Evolutionary conservation across 2,113 vertebrate genomes (phyloP).

Genomic region (Onychorhynchus coronatus): DNA sequence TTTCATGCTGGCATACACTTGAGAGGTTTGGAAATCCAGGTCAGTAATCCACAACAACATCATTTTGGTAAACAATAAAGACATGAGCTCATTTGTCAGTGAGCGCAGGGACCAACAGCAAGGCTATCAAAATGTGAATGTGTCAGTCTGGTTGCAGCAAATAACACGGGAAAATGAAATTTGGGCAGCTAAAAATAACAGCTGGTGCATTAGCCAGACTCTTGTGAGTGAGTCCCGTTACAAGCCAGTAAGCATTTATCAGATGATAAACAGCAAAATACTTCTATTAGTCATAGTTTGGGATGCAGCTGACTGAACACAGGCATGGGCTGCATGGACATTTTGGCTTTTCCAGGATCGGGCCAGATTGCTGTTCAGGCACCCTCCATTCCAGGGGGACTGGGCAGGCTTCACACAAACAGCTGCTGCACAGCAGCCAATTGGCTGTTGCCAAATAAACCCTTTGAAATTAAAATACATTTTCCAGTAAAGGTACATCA

Average conservation of each 20-base stretch:
- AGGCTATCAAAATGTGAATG: not conserved
- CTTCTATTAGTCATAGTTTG: not conserved
- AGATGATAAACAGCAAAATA: not conserved
- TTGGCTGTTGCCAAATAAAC: not conserved
- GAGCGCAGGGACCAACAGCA: not conserved
- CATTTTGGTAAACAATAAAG: not conserved
- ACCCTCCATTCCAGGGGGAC: rapidly evolving
- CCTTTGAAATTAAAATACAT: not conserved
- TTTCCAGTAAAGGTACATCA: not conserved
- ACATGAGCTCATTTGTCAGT: not conserved
- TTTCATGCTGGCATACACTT: conserved; percentile 17
- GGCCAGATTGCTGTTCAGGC: not conserved
- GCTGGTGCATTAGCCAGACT: rapidly evolving
- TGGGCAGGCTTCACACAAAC: not conserved
- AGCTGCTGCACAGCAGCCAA: not conserved
- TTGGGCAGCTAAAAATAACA: not conserved
- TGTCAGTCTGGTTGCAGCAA: not conserved
- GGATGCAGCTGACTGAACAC: not conserved
- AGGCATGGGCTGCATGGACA: rapidly evolving
- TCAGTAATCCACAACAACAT: conserved; percentile 1
- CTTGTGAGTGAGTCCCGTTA: not conserved
- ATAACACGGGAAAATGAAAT: not conserved
- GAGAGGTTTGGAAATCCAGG: not conserved
- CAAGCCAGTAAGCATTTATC: not conserved
- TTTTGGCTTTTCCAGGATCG: not conserved